Percentiles rank a stretch among this genome's conserved stretches.
phyloP scores from a whole-genome alignment of 2,113 vertebrate genomes.

The Dicaeum eximium region DNA sequence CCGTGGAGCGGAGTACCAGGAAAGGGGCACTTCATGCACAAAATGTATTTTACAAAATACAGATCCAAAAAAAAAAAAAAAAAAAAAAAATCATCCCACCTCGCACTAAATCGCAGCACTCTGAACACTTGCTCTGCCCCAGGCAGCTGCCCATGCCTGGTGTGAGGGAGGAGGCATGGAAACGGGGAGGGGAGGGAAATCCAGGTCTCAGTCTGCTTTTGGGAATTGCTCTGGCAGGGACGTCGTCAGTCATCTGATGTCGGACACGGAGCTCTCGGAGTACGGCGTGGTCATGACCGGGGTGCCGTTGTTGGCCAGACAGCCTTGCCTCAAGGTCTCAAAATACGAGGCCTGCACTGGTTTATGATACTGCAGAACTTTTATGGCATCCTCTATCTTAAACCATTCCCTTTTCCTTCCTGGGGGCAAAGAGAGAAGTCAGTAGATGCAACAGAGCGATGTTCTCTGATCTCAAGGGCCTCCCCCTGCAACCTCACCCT shows the following conservation, averaged over 20 bases:
- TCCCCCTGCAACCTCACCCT: not conserved
- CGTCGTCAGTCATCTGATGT: conserved; percentile 93
- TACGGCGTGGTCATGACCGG: conserved; percentile 86
- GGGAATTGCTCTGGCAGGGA: conserved; percentile 35
- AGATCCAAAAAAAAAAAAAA: conserved; percentile 40
- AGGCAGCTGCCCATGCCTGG: conserved; percentile 67
- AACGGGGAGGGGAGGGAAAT: conserved; percentile 54
- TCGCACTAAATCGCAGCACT: conserved; percentile 69
- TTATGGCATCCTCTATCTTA: conserved; percentile 92
- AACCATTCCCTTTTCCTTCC: conserved; percentile 99
- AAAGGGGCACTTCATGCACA: conserved; percentile 75
- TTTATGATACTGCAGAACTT: conserved; percentile 93
- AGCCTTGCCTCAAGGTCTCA: conserved; percentile 88
- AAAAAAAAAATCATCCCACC: conserved; percentile 52
- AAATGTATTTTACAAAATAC: conserved; percentile 70
- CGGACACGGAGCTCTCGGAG: conserved; percentile 87
- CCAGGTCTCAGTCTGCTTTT: conserved; percentile 69
- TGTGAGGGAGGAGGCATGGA: conserved; percentile 64
- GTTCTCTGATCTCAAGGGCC: not conserved
- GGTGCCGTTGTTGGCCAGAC: conserved; percentile 91
- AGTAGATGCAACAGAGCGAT: not conserved
- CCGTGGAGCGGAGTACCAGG: conserved; percentile 1
- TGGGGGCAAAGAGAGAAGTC: conserved; percentile 67
- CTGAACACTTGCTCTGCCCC: conserved; percentile 64
- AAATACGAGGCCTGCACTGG: conserved; percentile 98